Conservation (phyloP, 2,113 vertebrate genomes). For the Silurus meridionalis region DNA sequence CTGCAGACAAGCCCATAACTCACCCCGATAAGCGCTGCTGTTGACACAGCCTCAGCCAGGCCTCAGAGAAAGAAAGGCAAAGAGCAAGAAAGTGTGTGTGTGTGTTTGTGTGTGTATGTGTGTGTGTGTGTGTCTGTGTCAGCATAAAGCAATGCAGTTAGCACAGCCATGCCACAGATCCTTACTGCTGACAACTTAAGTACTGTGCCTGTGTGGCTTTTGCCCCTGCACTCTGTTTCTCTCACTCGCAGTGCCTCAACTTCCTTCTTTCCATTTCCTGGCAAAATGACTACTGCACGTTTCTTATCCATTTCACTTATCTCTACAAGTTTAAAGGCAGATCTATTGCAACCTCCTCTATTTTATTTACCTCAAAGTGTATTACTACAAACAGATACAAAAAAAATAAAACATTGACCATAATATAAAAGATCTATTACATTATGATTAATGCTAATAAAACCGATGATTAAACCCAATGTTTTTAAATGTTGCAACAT, state of each 20-base stretch:
- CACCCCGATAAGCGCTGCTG: conserved; percentile 62
- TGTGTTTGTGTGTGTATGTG: conserved; percentile 33
- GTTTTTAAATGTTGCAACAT: background rate
- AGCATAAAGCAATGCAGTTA: conserved; percentile 37
- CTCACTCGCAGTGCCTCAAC: background rate
- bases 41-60: conserved; percentile 63
- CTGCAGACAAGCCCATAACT: conserved; percentile 67
- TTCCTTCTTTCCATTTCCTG: conserved; percentile 11
- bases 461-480: background rate
- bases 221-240: conserved; percentile 11
- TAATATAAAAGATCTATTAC: background rate
- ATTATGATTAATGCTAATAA: background rate
- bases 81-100: conserved; percentile 32
- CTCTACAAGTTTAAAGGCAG: background rate
- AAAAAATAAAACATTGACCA: background rate
- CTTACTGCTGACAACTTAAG: conserved; percentile 45
- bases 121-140: conserved; percentile 41
- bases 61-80: conserved; percentile 19
- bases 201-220: conserved; percentile 28
- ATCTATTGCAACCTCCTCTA: background rate
- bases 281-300: background rate
- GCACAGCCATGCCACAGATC: conserved; percentile 36
- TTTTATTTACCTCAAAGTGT: background rate
- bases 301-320: conserved; percentile 12
- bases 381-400: background rate